Percentiles rank a stretch among this genome's conserved stretches.
phyloP scores from a whole-genome alignment of 2,797 vertebrate species.

The Poecile montanus region DNA sequence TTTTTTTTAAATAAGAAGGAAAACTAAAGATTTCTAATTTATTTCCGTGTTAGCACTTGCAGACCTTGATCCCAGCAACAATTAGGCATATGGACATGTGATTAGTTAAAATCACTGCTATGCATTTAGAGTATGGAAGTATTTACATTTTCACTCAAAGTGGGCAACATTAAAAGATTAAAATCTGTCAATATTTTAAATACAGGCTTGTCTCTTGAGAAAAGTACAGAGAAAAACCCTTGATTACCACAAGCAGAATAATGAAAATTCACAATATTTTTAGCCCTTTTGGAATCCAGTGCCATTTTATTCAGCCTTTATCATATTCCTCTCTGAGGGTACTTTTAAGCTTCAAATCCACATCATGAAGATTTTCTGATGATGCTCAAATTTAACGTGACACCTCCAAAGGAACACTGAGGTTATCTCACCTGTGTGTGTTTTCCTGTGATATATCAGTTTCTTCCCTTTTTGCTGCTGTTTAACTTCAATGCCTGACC shows the following conservation, averaged over 20 bases:
- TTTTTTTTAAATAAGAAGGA: too few species aligned
- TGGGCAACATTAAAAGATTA: background rate
- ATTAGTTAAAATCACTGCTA: background rate
- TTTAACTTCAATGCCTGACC: background rate
- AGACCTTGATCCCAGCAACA: background rate
- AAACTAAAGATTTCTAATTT: background rate
- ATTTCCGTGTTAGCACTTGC: background rate
- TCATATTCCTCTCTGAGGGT: background rate
- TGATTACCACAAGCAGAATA: background rate
- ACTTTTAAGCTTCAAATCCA: background rate
- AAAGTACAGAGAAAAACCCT: background rate
- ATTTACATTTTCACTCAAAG: background rate
- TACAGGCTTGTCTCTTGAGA: background rate
- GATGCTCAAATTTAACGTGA: background rate
- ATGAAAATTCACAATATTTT: background rate
- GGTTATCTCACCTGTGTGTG: background rate
- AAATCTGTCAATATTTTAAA: constrained; percentile 27
- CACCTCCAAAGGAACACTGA: background rate
- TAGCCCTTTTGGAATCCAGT: background rate
- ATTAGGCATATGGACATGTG: background rate
- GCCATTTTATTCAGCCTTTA: background rate
- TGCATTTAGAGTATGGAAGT: background rate
- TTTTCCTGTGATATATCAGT: background rate
- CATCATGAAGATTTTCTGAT: background rate
- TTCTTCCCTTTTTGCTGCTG: background rate